Base-by-base conservation (phyloP, 2,888 invertebrate species). In the Microctonus aethiopoides region DNA sequence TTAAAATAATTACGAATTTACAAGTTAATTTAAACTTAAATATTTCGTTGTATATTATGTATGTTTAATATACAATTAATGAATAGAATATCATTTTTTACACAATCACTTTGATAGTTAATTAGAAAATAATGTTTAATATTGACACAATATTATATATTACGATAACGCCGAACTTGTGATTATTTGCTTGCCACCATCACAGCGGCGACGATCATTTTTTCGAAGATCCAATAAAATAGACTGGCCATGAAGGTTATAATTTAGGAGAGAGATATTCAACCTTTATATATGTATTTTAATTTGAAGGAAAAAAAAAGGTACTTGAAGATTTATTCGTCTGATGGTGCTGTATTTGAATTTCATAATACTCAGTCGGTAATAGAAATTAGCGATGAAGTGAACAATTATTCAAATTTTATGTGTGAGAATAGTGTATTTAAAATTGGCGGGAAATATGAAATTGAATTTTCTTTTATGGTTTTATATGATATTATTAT, bases 1-100 rank as follows among this genome's bases (percentile, higher is more conserved):
- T 75, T 73, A 82, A 81, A 81, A 56, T 75, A 46, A 56, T 29
- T 26, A 26, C 56, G 26, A 11, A 68, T 74, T 69, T 66, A 62
- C 36, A 36, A 46, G 59, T 52, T 51, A 13, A 32, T 34, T 13
- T 51, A 52, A 57, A 57, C 20, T 57, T 16, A 10, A 34, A n/a
- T 54, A 11, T 22, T 26, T 54, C 10, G n/a, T 11, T 2, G n/a
- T 11, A 0, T 24, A 54, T 54, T 54, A 11, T n/a, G 1, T 54
- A 13, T 22, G 0, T 16, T 16, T 32, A 57, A 29, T 16, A 3
- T n/a, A 29, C 16, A n/a, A 29, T 1, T 32, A 34, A 16, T 22
- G 5, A 52, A 9, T 10, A 20, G 2, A 22, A 52, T 52, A 52
- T 52, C 52, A 52, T 52, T 52, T 5, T 52, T 52, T 5, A 29